Conservation (phyloP, 1,140 invertebrate species). For the Drosophila serrata region DNA sequence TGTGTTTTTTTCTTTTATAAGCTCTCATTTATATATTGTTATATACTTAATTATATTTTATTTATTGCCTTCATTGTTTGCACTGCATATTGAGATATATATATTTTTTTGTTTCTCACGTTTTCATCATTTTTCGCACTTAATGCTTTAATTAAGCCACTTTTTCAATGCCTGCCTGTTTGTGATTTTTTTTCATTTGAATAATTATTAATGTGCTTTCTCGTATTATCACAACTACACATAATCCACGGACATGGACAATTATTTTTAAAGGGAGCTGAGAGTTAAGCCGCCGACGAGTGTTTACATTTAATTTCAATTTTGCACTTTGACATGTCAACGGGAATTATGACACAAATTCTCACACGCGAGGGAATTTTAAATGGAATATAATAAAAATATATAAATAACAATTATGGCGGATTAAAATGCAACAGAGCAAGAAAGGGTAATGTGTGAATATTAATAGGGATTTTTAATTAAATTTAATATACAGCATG, state of each 20-base stretch:
- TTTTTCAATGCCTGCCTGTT: slow-evolving; percentile 19
- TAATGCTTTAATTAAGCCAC: slow-evolving; percentile 40
- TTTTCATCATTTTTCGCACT: slow-evolving; percentile 18
- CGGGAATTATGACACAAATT: slow-evolving; percentile 31
- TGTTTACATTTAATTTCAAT: slow-evolving; percentile 71
- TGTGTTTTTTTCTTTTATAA: neutral
- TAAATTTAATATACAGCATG: neutral
- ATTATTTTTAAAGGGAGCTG: slow-evolving; percentile 7
- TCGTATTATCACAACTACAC: slow-evolving; percentile 29
- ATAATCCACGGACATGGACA: slow-evolving; percentile 33
- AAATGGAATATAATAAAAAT: slow-evolving; percentile 23
- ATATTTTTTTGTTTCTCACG: slow-evolving; percentile 25
- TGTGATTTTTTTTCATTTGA: slow-evolving; percentile 15
- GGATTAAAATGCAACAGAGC: slow-evolving; percentile 25
- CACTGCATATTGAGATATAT: slow-evolving; percentile 2
- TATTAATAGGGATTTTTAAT: slow-evolving; percentile 12
- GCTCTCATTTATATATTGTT: neutral
- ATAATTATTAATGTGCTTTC: slow-evolving; percentile 32
- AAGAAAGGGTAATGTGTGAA: slow-evolving; percentile 14
- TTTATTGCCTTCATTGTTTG: slow-evolving; percentile 41
- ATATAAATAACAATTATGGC: slow-evolving; percentile 50
- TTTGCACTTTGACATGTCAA: slow-evolving; percentile 42
- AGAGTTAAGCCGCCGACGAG: slow-evolving; percentile 17
- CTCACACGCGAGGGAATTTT: slow-evolving; percentile 7
- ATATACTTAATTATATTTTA: slow-evolving; percentile 44